Evolutionary conservation across 2,888 invertebrate species (phyloP).

Genomic region (Sinopyrophorus schimmeli): DNA sequence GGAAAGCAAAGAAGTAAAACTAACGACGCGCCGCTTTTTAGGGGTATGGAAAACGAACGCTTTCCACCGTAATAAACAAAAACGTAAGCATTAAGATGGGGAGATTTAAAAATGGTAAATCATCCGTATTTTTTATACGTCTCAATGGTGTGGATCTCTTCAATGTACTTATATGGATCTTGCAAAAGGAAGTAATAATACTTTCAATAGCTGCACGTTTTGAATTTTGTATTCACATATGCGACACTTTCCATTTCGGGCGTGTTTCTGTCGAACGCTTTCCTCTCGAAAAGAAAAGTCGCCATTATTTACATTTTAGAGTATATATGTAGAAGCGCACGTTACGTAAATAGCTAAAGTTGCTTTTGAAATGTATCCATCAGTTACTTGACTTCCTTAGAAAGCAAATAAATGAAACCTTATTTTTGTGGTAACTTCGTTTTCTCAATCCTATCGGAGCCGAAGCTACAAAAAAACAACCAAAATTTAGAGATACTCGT

Average conservation of each 20-base stretch:
- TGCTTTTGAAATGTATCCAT: constrained; percentile 3
- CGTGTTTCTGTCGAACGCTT: constrained; percentile 8
- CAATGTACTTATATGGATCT: constrained; percentile 7
- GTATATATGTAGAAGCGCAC: not conserved
- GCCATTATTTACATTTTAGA: constrained; percentile 5
- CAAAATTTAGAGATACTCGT: too few relatives aligned
- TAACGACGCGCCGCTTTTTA: too few relatives aligned
- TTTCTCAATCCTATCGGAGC: too few relatives aligned
- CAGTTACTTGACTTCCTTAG: not conserved
- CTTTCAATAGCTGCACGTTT: constrained; percentile 9
- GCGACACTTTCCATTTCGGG: constrained; percentile 10
- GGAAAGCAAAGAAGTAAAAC: too few relatives aligned
- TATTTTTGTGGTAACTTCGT: too few relatives aligned
- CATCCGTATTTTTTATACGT: too few relatives aligned
- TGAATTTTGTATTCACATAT: constrained; percentile 11
- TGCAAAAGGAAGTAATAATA: constrained; percentile 12
- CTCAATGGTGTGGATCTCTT: too few relatives aligned
- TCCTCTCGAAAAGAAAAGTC: constrained; percentile 1
- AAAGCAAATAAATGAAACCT: constrained; percentile 3
- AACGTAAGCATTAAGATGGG: too few relatives aligned
- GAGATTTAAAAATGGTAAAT: too few relatives aligned
- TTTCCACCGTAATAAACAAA: too few relatives aligned
- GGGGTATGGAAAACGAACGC: too few relatives aligned
- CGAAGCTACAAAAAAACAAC: too few relatives aligned
- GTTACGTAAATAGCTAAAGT: not conserved